phyloP scores from a whole-genome alignment of 2,797 vertebrate species.

The Pangasius larnaudii region DNA sequence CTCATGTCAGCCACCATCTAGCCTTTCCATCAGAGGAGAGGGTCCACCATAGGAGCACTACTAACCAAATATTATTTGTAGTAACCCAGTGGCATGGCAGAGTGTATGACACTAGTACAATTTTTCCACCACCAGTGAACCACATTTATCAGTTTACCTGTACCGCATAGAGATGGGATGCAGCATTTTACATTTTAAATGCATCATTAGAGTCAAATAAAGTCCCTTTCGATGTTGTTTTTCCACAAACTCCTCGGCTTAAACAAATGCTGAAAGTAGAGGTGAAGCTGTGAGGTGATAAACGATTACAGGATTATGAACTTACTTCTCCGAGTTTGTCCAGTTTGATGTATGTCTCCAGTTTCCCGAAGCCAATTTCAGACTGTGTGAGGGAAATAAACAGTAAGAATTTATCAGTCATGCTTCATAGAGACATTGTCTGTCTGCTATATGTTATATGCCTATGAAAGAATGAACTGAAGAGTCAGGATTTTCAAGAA shows the following conservation, averaged over 20 bases:
- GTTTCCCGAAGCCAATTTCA: slow-evolving; percentile 83
- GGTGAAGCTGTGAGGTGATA: neutral
- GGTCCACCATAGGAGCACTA: neutral
- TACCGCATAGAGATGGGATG: neutral
- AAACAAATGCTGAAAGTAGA: neutral
- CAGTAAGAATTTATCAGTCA: neutral
- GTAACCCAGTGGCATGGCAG: neutral
- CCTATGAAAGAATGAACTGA: neutral
- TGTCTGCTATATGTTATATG: neutral
- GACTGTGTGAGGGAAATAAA: slow-evolving; percentile 65
- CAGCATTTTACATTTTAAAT: neutral
- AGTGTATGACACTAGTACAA: neutral
- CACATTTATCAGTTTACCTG: neutral
- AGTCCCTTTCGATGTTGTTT: neutral
- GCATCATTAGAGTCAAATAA: neutral
- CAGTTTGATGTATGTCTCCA: slow-evolving; percentile 83
- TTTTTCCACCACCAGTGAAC: too few relatives aligned
- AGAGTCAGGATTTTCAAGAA: neutral
- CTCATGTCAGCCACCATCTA: neutral
- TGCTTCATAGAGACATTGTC: neutral
- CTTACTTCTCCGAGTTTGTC: slow-evolving; percentile 83
- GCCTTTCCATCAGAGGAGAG: neutral
- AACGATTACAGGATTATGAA: slow-evolving; percentile 4
- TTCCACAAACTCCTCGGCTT: neutral
- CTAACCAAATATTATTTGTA: neutral